Base-by-base conservation (phyloP, 2,888 invertebrate genomes). In the Nudaria mundana region DNA sequence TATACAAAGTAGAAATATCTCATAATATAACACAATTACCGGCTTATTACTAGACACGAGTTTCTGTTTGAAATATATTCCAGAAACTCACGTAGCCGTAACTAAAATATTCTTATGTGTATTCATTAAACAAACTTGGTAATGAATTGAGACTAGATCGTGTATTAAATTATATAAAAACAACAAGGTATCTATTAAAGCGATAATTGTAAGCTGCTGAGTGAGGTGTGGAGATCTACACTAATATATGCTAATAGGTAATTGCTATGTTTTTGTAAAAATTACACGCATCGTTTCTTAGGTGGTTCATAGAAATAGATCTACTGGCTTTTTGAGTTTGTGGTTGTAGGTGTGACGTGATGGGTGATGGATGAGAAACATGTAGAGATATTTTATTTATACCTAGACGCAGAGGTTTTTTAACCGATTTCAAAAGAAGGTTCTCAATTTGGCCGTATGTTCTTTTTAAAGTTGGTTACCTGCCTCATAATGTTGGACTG, bases 231-330 rank as follows among this genome's bases (percentile, higher is more conserved):
- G 55, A 54, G 56, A 56, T 55, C 56, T 49, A 40, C 35, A 38
- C 29, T 44, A 30, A 34, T 59, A 52, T 48, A 48, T 40, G 58
- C 52, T 63, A 51, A 45, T 50, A 50, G 47, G 63, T 75, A 72
- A 72, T 72, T 71, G 66, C 66, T 49, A 48, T 48, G 57, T 80
- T 77, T 78, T 78, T 71, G 67, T 71, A 56, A 62, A 45, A 63
- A 76, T 83, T 82, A 77, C 75, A 82, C 67, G 81, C 73, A 48
- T 60, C 59, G 76, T 58, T 76, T 66, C 59, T 55, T 48, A 59
- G 51, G 46, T 46, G 46, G n/a, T n/a, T n/a, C n/a, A n/a, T n/a
- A n/a, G n/a, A n/a, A n/a, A n/a, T n/a, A n/a, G n/a, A n/a, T n/a
- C n/a, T n/a, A n/a, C n/a, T n/a, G n/a, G n/a, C n/a, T n/a, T n/a